Conservation (phyloP, 2,113 vertebrate genomes). For the Plecturocebus donacophilus region DNA sequence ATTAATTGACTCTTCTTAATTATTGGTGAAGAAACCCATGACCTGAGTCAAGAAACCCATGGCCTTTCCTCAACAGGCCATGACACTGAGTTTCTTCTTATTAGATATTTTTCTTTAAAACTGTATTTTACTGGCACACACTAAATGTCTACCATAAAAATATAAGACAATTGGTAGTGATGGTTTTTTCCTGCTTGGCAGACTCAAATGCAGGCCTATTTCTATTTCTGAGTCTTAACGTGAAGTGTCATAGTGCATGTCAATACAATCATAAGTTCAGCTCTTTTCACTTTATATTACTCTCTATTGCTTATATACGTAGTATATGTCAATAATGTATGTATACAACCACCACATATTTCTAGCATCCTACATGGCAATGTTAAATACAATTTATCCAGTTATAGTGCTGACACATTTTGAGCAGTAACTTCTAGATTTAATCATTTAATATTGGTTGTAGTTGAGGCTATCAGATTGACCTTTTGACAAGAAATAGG, state of each 20-base stretch:
- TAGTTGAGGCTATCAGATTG: background rate
- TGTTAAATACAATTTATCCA: background rate
- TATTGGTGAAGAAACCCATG: background rate
- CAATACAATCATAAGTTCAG: background rate
- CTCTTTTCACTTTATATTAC: background rate
- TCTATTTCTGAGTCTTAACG: background rate
- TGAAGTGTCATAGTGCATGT: background rate
- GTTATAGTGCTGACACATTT: background rate
- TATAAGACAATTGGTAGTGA: background rate
- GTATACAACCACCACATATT: background rate
- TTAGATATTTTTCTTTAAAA: constrained; percentile 18
- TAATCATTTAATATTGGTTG: background rate
- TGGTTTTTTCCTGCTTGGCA: background rate
- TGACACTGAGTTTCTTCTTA: background rate
- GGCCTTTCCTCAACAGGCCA: background rate
- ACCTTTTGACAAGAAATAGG: background rate
- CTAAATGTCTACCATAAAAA: background rate
- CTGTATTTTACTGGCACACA: background rate
- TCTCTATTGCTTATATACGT: background rate
- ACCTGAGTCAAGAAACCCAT: too few species aligned
- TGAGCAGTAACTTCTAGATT: background rate
- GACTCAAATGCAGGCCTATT: background rate
- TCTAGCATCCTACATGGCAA: background rate
- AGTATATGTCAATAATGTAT: background rate
- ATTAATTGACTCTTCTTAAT: background rate